Conservation (phyloP, 2,113 vertebrate species). For the Leiothrix lutea region DNA sequence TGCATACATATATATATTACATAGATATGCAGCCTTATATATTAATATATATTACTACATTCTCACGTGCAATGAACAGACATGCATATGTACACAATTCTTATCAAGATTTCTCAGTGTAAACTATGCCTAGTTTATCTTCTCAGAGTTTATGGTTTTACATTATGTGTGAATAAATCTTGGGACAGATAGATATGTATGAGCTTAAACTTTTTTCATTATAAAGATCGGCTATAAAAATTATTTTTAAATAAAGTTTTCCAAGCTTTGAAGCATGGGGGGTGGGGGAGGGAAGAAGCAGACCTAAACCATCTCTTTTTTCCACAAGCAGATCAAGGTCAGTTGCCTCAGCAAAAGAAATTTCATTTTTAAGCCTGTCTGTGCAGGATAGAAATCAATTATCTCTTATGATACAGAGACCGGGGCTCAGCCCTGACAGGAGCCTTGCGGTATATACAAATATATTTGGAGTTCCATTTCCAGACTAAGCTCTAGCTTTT, state of each 20-base stretch:
- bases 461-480: not conserved
- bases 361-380: conserved; percentile 48
- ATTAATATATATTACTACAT: not conserved
- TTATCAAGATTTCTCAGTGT: not conserved
- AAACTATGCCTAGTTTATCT: not conserved
- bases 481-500: not conserved
- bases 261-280: not conserved
- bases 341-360: conserved; percentile 27
- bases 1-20: not conserved
- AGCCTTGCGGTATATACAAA: not conserved
- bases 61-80: not conserved
- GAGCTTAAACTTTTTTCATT: not conserved
- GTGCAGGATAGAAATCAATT: conserved; percentile 43
- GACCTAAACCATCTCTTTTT: not conserved
- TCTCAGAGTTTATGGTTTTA: not conserved
- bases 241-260: not conserved
- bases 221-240: not conserved
- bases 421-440: not conserved
- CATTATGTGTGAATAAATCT: not conserved
- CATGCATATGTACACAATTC: not conserved
- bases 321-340: conserved; percentile 21
- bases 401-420: not conserved
- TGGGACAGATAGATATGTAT: not conserved
- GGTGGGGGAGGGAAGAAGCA: not conserved
- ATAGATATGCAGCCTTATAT: not conserved